These are phyloP conservation scores for Choristoneura fumiferana DNA, from an alignment of 1,140 invertebrate genomes.

Conservation along the genomic window DNA sequence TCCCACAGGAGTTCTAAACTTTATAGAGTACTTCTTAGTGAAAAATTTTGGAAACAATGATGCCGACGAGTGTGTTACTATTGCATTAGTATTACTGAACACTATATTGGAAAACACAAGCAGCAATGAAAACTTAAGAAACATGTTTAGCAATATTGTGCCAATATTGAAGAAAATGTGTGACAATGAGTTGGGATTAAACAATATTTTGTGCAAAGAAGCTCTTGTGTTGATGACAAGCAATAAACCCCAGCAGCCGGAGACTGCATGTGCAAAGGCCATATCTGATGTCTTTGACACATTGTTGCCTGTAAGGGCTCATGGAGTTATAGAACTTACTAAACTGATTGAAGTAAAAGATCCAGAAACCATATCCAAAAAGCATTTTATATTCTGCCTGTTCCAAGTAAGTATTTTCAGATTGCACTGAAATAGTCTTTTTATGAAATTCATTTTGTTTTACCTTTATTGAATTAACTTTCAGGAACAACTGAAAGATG, in stretches of 20 bases:
- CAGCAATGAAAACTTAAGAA: slow-evolving; percentile 38
- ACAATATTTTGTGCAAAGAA: slow-evolving; percentile 56
- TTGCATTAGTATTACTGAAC: slow-evolving; percentile 74
- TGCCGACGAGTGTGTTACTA: slow-evolving; percentile 70
- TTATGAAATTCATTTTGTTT: neutral
- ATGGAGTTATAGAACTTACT: slow-evolving; percentile 86
- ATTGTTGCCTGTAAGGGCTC: slow-evolving; percentile 88
- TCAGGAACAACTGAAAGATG: slow-evolving; percentile 86
- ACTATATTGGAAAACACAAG: slow-evolving; percentile 59
- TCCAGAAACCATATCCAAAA: slow-evolving; percentile 81
- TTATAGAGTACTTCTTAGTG: slow-evolving; percentile 62
- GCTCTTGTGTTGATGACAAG: slow-evolving; percentile 46
- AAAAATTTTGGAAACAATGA: slow-evolving; percentile 37
- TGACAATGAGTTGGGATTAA: slow-evolving; percentile 35
- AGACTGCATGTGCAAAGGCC: slow-evolving; percentile 80
- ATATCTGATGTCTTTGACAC: slow-evolving; percentile 84
- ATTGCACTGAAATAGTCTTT: neutral
- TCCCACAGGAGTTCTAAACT: slow-evolving; percentile 55
- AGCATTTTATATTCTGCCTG: slow-evolving; percentile 83
- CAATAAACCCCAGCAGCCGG: slow-evolving; percentile 37
- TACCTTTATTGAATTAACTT: slow-evolving; percentile 36
- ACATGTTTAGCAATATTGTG: slow-evolving; percentile 40
- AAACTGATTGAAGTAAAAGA: slow-evolving; percentile 85
- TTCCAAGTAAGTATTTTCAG: slow-evolving; percentile 80
- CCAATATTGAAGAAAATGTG: slow-evolving; percentile 50